A percentile compares a stretch with the other conserved stretches of the same genome.
phyloP scores from a whole-genome alignment of 1,140 invertebrate genomes.

The Littorina saxatilis region DNA sequence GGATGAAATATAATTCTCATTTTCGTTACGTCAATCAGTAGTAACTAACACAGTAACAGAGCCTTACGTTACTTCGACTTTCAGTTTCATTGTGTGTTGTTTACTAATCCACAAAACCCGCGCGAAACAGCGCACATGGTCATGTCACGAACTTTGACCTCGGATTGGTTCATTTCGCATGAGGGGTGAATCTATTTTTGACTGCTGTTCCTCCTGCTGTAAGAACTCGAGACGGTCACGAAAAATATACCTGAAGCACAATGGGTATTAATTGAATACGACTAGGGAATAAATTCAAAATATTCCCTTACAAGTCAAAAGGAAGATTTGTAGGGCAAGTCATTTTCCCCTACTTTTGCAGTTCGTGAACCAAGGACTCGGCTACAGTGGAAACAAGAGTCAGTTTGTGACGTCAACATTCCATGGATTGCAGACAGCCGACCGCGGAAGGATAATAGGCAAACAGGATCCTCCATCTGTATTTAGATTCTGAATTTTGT shows the following conservation, averaged over 20 bases:
- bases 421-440: slow-evolving; percentile 28
- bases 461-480: background rate
- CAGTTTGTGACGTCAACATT: slow-evolving; percentile 42
- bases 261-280: no score
- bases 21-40: no score
- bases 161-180: background rate
- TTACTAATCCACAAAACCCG: background rate
- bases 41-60: no score
- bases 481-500: background rate
- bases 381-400: slow-evolving; percentile 33
- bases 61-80: no score
- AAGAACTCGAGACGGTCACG: no score
- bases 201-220: no score
- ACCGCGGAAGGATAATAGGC: slow-evolving; percentile 34
- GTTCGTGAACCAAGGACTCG: background rate
- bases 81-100: background rate
- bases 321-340: no score
- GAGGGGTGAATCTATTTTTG: background rate
- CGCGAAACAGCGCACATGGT: slow-evolving; percentile 35
- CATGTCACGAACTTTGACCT: slow-evolving; percentile 37
- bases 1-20: no score
- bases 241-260: no score
- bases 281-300: no score
- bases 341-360: no score
- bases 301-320: no score